These are phyloP conservation scores for Equus przewalskii DNA, from an alignment of 2,113 vertebrate genomes.

Conservation along the genomic window DNA sequence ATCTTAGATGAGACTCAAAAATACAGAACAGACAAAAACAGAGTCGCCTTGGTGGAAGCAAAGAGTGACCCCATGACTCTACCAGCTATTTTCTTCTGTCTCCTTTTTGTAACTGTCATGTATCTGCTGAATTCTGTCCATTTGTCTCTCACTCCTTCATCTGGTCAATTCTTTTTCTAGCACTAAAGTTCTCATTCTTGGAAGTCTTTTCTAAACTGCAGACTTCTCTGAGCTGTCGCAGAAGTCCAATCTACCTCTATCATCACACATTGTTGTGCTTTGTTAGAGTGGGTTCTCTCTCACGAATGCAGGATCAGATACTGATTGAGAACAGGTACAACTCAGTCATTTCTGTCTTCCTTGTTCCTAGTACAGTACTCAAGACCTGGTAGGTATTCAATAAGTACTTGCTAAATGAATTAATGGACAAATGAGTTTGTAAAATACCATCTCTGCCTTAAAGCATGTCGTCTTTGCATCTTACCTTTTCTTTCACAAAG, in stretches of 20 bases:
- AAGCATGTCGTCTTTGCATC: background rate
- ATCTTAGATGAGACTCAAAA: background rate
- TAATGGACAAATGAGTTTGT: background rate
- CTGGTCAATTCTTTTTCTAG: background rate
- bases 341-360: background rate
- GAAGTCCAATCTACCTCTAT: background rate
- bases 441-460: background rate
- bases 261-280: background rate
- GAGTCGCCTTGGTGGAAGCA: background rate
- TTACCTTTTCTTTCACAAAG: background rate
- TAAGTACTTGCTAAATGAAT: background rate
- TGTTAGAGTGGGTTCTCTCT: fast-evolving
- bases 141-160: background rate
- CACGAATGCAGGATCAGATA: background rate
- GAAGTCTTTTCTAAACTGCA: background rate
- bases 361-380: background rate
- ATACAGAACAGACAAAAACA: background rate
- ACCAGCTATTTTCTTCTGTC: background rate
- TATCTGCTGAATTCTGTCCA: background rate
- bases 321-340: background rate
- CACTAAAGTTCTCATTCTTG: background rate
- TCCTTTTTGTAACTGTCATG: fast-evolving
- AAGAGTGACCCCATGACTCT: background rate
- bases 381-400: background rate
- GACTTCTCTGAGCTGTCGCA: background rate